A percentile compares a stretch with the other conserved stretches of the same genome.
phyloP scores from a whole-genome alignment of 2,113 vertebrate species.

The Nanorana parkeri region DNA sequence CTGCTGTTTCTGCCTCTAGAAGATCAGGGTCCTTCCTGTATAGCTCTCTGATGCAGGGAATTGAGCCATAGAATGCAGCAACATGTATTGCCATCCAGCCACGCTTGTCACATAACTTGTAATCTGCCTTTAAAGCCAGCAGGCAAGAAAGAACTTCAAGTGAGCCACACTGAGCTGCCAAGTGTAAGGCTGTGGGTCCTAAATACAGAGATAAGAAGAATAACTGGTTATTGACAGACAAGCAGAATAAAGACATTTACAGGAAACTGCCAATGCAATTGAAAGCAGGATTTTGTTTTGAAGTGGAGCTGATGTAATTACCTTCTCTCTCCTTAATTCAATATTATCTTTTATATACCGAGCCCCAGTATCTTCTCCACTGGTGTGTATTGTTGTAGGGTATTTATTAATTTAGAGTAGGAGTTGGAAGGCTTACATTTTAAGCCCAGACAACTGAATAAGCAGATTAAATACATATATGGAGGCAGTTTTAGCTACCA shows the following conservation, averaged over 20 bases:
- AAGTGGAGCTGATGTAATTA: too few relatives aligned
- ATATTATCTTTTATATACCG: too few relatives aligned
- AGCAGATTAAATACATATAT: too few relatives aligned
- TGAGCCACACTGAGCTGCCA: conserved; percentile 76
- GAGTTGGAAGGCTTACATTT: too few relatives aligned
- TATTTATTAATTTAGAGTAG: too few relatives aligned
- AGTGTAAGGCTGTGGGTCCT: conserved; percentile 74
- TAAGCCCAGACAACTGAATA: too few relatives aligned
- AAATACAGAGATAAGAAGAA: not conserved
- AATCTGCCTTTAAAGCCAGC: conserved; percentile 71
- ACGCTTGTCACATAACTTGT: conserved; percentile 65
- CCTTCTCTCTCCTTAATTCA: too few relatives aligned
- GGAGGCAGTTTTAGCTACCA: too few relatives aligned
- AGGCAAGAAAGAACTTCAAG: conserved; percentile 72
- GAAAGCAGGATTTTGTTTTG: too few relatives aligned
- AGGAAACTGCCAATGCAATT: too few relatives aligned
- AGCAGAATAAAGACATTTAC: not conserved
- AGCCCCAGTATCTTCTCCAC: too few relatives aligned
- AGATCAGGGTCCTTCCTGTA: conserved; percentile 70
- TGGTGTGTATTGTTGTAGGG: too few relatives aligned
- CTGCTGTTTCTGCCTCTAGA: conserved; percentile 67
- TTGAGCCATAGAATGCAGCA: conserved; percentile 76
- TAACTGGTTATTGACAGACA: not conserved
- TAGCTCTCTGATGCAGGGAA: conserved; percentile 71
- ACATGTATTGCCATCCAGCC: conserved; percentile 79